Evolutionary conservation across 1,140 invertebrate genomes (phyloP), one percentile per base, ranked within the genome.

Genomic region (Asobara japonica): DNA sequence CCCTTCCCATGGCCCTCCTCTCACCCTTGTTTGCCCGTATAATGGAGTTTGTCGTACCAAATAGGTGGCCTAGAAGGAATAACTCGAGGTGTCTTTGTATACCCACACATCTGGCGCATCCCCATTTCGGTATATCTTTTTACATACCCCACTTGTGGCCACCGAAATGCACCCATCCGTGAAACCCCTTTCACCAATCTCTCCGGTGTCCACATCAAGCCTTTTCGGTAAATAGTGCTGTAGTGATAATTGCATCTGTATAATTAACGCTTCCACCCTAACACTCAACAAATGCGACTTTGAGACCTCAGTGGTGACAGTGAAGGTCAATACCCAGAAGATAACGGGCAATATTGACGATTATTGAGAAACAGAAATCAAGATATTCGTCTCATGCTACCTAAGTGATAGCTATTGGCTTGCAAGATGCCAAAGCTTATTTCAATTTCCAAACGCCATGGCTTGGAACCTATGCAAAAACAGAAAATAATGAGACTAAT

Each of bases 231-330:
- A 75, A 77, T 70, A 72, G 74, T 74, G 77, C 75, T 73, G 41
- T 13, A 69, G 67, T 73, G 70, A 74, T 80, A 80, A 80, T 79
- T 80, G 76, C 77, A 73, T 69, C 61, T n/a, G 69, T 74, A 76
- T 72, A 79, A 78, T 80, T 78, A 77, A 73, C 72, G 41, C 69
- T 45, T 56, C 38, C 41, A n/a, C n/a, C n/a, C n/a, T n/a, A n/a
- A n/a, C n/a, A n/a, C n/a, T n/a, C n/a, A n/a, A n/a, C n/a, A n/a
- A n/a, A n/a, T n/a, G n/a, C n/a, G n/a, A n/a, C n/a, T n/a, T n/a
- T n/a, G n/a, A n/a, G n/a, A n/a, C n/a, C n/a, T n/a, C n/a, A n/a
- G n/a, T n/a, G n/a, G n/a, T n/a, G n/a, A n/a, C n/a, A n/a, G n/a
- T n/a, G n/a, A n/a, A n/a, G n/a, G n/a, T n/a, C n/a, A n/a, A n/a